Base-by-base conservation (phyloP, 2,797 vertebrate species). In the Australoheros facetus region DNA sequence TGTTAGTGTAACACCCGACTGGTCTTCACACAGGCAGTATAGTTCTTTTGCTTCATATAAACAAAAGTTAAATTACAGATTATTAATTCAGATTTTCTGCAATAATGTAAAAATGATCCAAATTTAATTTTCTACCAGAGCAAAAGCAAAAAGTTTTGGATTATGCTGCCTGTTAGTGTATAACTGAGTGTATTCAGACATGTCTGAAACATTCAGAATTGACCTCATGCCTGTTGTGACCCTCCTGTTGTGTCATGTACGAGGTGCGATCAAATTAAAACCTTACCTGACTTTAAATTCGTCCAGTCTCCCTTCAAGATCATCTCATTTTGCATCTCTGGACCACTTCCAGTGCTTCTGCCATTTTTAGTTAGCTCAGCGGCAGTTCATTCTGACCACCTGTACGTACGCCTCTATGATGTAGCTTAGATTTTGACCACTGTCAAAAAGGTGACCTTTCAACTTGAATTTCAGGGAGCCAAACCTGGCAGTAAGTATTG, bases 11-110 rank as follows among this genome's bases (percentile, higher is more conserved):
- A 56, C 12, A 51, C 70, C 32, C 74, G 66, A 42, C 57, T 34
- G 3, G 42, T 78, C 69, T 82, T 81, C 75, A 78, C 79, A 85
- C 83, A 85, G 87, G 79, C 85, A 74, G 87, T 71, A 80, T 32
- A 79, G n/a, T 55, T 73, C 45, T 75, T 56, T 55, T 56, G 79
- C 51, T 76, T 32, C 0, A 59, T 51, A 19, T 39, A 14, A 17
- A 26, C 48, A n/a, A 10, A 28, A 56, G 19, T 42, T 13, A 4
- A 56, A 45, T 3, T 12, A 26, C 7, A 54, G 42, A 21, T 30
- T 64, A 13, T 7, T 7, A 37, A 55, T 62, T 16, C 7, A 1
- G 9, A 9, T 54, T 37, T 45, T 34, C 8, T 62, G 6, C 11
- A 71, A 28, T 42, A 16, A 23, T 13, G 14, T 57, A 23, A 56